Conservation (phyloP, 2,797 vertebrate species). For the Etheostoma perlongum region DNA sequence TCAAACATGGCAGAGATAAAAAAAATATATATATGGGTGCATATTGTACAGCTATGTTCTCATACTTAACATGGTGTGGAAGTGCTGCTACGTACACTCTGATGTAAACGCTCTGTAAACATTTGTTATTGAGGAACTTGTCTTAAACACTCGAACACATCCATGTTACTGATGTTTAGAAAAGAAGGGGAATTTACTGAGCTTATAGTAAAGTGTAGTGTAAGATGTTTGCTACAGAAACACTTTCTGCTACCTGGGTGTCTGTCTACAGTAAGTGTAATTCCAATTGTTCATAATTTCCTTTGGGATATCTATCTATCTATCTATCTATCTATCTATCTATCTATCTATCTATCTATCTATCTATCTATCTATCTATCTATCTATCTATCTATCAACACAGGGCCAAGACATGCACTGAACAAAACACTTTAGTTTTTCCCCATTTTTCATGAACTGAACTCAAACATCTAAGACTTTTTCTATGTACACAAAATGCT, state of each 20-base stretch:
- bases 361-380: too few species aligned
- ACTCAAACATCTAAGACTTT: too few species aligned
- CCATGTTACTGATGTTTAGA: neutral
- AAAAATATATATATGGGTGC: constrained; percentile 54
- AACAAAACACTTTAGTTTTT: too few species aligned
- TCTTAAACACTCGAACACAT: neutral
- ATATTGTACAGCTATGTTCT: constrained; percentile 12
- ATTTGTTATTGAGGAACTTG: neutral
- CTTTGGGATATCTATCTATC: too few species aligned
- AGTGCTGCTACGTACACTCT: constrained; percentile 37
- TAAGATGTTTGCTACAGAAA: constrained; percentile 14
- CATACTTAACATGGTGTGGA: constrained; percentile 30
- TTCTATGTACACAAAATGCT: too few species aligned
- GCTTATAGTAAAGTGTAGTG: neutral
- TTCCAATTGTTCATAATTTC: neutral
- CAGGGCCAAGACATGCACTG: too few species aligned
- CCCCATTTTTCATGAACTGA: too few species aligned
- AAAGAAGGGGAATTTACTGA: neutral
- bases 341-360: too few species aligned
- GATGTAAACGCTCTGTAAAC: constrained; percentile 55
- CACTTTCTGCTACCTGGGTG: constrained; percentile 30
- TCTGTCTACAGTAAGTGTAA: constrained; percentile 27
- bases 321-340: too few species aligned
- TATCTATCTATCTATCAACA: too few species aligned
- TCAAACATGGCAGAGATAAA: constrained; percentile 64